Evolutionary conservation across 2,888 invertebrate species (phyloP).

Genomic region (Lycaena phlaeas): DNA sequence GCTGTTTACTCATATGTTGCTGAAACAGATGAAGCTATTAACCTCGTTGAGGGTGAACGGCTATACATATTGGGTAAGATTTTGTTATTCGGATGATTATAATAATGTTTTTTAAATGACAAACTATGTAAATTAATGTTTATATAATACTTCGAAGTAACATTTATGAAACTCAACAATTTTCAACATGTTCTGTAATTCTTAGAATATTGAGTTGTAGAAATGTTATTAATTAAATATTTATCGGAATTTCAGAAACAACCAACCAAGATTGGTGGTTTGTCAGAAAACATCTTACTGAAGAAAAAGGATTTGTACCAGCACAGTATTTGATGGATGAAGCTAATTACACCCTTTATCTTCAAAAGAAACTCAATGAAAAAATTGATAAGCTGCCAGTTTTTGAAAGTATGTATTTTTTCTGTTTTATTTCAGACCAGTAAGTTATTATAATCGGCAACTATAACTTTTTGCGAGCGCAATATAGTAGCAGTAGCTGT

Average conservation of each 20-base stretch:
- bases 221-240: no score
- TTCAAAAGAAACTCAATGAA: conserved; percentile 90
- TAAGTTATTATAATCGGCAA: no score
- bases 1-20: conserved; percentile 90
- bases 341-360: conserved; percentile 83
- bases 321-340: conserved; percentile 90
- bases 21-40: conserved; percentile 90
- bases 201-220: no score
- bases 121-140: no score
- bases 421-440: conserved; percentile 70
- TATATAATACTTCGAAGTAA: no score
- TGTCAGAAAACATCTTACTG: conserved; percentile 89
- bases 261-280: conserved; percentile 95
- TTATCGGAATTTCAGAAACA: conserved; percentile 69
- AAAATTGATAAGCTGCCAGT: conserved; percentile 93
- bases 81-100: no score
- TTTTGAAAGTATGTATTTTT: conserved; percentile 86
- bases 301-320: conserved; percentile 95
- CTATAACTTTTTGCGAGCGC: no score
- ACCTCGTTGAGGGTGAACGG: conserved; percentile 91
- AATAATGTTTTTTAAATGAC: no score
- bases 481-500: no score
- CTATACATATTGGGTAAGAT: conserved; percentile 84
- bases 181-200: no score
- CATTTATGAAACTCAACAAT: no score